These are phyloP conservation scores for Thelaira solivaga DNA, from an alignment of 2,888 invertebrate genomes.

Conservation along the genomic window DNA sequence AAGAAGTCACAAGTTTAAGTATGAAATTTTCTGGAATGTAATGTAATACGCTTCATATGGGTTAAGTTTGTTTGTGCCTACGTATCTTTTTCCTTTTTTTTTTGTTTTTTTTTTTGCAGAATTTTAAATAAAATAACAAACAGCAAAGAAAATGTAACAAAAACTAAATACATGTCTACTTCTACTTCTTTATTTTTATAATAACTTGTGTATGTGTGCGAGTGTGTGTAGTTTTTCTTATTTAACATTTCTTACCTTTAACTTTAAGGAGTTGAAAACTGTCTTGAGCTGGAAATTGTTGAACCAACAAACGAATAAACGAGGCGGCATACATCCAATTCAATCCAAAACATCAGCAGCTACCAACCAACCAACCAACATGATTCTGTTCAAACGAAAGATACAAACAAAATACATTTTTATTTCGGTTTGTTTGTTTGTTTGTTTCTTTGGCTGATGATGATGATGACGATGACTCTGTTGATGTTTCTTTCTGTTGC, in stretches of 20 bases:
- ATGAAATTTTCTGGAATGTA: conserved; percentile 47
- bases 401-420: conserved; percentile 31
- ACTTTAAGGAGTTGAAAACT: conserved; percentile 45
- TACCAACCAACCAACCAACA: conserved; percentile 6
- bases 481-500: neutral
- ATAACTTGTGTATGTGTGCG: neutral
- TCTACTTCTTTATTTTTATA: neutral
- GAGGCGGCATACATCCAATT: conserved; percentile 9
- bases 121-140: conserved; percentile 6
- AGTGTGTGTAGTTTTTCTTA: too few relatives aligned
- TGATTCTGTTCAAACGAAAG: conserved; percentile 35
- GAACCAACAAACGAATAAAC: conserved; percentile 34
- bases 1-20: neutral
- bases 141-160: conserved; percentile 12
- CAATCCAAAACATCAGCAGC: conserved; percentile 2
- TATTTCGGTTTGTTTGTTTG: conserved; percentile 29
- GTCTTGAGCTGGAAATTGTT: conserved; percentile 43
- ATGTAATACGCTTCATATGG: conserved; percentile 46
- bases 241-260: conserved; percentile 51
- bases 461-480: neutral
- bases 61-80: conserved; percentile 33
- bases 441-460: neutral
- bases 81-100: neutral
- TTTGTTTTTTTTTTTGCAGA: too few relatives aligned
- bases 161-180: conserved; percentile 46